Evolutionary conservation across 2,888 invertebrate species (phyloP).

Genomic region (Eristalinus aeneus): DNA sequence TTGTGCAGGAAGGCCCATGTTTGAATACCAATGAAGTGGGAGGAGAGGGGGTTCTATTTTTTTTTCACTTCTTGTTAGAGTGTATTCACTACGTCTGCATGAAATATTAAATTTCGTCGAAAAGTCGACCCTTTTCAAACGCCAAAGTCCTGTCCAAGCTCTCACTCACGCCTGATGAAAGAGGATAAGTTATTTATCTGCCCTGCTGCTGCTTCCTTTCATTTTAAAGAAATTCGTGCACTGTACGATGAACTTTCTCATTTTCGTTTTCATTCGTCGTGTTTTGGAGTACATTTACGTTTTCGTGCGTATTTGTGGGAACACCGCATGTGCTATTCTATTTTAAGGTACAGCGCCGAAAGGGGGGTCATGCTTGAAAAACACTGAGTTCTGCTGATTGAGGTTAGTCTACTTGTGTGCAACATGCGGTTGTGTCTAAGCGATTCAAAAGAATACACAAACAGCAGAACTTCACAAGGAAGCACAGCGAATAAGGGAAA

Average conservation of each 20-base stretch:
- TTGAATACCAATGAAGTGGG: conserved; percentile 7
- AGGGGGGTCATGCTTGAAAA: conserved; percentile 40
- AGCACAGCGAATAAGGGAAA: background rate
- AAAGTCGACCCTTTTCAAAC: conserved; percentile 33
- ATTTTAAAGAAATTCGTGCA: background rate
- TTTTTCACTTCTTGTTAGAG: background rate
- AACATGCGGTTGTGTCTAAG: conserved; percentile 30
- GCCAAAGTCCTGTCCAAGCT: conserved; percentile 5
- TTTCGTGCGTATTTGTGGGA: conserved; percentile 2
- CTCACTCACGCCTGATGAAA: conserved; percentile 24
- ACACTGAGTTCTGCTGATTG: conserved; percentile 45
- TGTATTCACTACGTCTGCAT: conserved; percentile 11
- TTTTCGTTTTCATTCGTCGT: background rate
- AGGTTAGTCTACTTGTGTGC: conserved; percentile 45
- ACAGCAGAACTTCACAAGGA: background rate
- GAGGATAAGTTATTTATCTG: conserved; percentile 22
- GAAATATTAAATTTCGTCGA: conserved; percentile 37
- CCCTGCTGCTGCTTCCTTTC: background rate
- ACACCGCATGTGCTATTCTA: conserved; percentile 25
- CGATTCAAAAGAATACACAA: background rate
- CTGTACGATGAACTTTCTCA: background rate
- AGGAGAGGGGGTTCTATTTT: background rate
- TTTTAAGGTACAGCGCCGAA: conserved; percentile 9
- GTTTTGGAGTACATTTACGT: conserved; percentile 9
- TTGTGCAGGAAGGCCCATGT: background rate